Evolutionary conservation across 1,140 invertebrate genomes (phyloP).

Genomic region (Pseudoatta argentina): DNA sequence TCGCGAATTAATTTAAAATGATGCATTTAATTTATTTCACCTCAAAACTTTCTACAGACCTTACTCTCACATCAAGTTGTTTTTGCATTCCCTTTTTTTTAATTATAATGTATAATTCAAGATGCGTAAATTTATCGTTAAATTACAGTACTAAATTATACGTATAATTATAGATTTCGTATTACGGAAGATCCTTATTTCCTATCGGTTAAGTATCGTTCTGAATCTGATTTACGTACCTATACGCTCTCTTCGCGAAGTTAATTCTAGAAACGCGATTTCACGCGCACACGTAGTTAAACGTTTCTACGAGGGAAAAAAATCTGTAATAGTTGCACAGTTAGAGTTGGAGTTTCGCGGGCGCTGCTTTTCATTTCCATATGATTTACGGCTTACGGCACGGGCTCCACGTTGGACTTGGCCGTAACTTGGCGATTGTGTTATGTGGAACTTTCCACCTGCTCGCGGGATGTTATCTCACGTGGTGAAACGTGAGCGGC

Average conservation of each 20-base stretch:
- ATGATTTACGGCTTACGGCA: constrained; percentile 55
- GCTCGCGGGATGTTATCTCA: constrained; percentile 67
- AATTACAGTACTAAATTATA: neutral
- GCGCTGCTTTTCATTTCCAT: constrained; percentile 40
- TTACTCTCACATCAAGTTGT: neutral
- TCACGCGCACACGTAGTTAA: neutral
- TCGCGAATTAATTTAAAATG: neutral
- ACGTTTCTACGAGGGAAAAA: neutral
- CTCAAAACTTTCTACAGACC: neutral
- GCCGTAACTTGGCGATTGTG: constrained; percentile 51
- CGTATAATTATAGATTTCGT: neutral
- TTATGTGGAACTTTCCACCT: constrained; percentile 65
- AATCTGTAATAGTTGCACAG: constrained; percentile 11
- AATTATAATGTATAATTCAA: neutral
- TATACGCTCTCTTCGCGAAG: neutral
- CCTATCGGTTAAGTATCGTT: neutral
- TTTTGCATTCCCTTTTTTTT: neutral
- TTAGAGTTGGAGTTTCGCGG: constrained; percentile 9
- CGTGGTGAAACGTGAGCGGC: constrained; percentile 66
- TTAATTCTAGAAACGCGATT: constrained; percentile 14
- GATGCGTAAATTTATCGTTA: constrained; percentile 13
- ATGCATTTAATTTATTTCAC: neutral
- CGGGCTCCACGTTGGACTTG: constrained; percentile 21
- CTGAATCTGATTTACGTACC: neutral
- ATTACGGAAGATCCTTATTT: neutral